Conservation (phyloP, 2,797 vertebrate species). For the Eulemur coronatus region DNA sequence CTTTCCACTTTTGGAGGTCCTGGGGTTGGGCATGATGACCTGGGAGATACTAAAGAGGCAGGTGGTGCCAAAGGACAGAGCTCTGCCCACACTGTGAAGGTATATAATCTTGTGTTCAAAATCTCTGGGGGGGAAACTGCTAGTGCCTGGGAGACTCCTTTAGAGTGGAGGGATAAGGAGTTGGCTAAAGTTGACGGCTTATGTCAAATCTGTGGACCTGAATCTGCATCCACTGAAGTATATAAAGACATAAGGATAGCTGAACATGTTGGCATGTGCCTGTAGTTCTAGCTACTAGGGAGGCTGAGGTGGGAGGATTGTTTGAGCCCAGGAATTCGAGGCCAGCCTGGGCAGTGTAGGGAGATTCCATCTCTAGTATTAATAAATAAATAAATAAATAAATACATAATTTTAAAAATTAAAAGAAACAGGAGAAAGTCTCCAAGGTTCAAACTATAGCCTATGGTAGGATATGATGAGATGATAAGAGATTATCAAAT, state of each 20-base stretch:
- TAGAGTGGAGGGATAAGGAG: not conserved
- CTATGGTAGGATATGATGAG: not conserved
- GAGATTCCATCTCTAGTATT: not conserved
- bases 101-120: not conserved
- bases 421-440: not conserved
- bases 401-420: not conserved
- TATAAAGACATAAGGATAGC: not conserved
- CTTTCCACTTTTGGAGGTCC: not conserved
- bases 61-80: not conserved
- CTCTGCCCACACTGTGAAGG: not conserved
- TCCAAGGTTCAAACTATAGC: not conserved
- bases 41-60: not conserved
- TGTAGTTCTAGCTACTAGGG: not conserved
- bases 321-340: not conserved
- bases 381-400: not conserved
- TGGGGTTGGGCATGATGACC: not conserved
- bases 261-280: not conserved
- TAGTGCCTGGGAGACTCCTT: not conserved
- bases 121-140: not conserved
- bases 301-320: not conserved
- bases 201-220: not conserved
- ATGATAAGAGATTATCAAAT: not conserved
- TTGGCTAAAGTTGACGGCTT: not conserved
- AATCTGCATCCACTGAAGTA: not conserved
- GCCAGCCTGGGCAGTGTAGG: too few relatives aligned